phyloP scores from a whole-genome alignment of 1,140 invertebrate genomes.

The Cotesia vestalis region DNA sequence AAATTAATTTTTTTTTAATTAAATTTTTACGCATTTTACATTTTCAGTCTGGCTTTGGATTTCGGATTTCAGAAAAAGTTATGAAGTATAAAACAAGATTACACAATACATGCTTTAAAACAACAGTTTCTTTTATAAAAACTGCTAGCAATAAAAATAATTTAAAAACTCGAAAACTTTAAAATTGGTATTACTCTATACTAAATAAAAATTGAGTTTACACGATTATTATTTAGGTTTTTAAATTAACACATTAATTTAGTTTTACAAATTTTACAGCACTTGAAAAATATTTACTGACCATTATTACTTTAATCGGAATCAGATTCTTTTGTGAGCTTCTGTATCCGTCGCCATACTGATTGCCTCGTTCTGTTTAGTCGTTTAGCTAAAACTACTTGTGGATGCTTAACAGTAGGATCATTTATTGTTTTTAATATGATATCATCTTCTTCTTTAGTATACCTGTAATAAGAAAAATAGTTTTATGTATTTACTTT shows the following conservation, averaged over 20 bases:
- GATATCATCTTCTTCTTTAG: constrained; percentile 7
- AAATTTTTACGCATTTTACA: neutral
- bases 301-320: neutral
- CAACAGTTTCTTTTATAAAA: no score
- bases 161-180: no score
- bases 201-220: no score
- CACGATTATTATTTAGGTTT: no score
- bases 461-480: neutral
- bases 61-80: neutral
- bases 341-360: constrained; percentile 53
- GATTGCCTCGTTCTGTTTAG: constrained; percentile 55
- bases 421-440: constrained; percentile 3
- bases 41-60: neutral
- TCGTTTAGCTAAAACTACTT: neutral
- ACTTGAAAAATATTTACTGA: constrained; percentile 1
- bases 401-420: no score
- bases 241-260: no score
- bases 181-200: no score
- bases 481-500: neutral
- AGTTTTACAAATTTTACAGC: no score
- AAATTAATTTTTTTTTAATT: no score
- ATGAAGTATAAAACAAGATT: no score
- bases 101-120: no score
- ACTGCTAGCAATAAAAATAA: no score
- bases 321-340: constrained; percentile 39